Base-by-base conservation (phyloP, 2,888 invertebrate genomes). In the Drosophila suboccidentalis region DNA sequence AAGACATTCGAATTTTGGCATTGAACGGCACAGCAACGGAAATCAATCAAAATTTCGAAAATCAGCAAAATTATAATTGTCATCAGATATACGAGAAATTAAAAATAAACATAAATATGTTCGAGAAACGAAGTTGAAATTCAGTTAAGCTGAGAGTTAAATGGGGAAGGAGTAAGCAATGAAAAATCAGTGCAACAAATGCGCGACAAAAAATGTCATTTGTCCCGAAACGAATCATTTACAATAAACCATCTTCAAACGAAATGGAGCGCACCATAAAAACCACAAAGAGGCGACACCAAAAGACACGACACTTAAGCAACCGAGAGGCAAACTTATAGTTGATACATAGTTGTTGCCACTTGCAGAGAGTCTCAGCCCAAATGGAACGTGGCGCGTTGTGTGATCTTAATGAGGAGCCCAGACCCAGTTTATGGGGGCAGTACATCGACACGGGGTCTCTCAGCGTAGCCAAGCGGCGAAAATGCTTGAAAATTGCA, bases 151-250 rank as follows among this genome's bases (percentile, higher is more conserved):
- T 11, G 13, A 9, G 15, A 17, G 29, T 41, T 41, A 1, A 17
- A 17, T 41, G 41, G 17, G 41, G 0, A 11, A 10, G 11, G 4
- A 11, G 19, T 47, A 71, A 71, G 64, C 72, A 54, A 80, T 90
- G 89, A 88, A 89, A 89, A 89, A 91, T 89, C 86, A 85, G 88
- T 87, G 86, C 87, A 81, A 89, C 87, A 88, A 89, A 78, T 84
- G 84, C 77, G 77, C 86, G 73, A 83, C 87, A 81, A 82, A 88
- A 87, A 81, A 80, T 86, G 80, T 87, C 90, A 89, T 90, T 90
- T 90, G 89, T 84, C 75, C 75, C 84, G 89, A 81, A 89, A 91
- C 91, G 91, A 85, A 90, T 91, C 91, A 91, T 91, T 91, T 91
- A 87, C 85, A 89, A 80, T 82, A 82, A 91, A 86, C 79, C 87